A percentile compares a stretch with the other conserved stretches of the same genome.
phyloP scores from a whole-genome alignment of 64 coral and sea anemone genomes.

The Dendronephthya gigantea region DNA sequence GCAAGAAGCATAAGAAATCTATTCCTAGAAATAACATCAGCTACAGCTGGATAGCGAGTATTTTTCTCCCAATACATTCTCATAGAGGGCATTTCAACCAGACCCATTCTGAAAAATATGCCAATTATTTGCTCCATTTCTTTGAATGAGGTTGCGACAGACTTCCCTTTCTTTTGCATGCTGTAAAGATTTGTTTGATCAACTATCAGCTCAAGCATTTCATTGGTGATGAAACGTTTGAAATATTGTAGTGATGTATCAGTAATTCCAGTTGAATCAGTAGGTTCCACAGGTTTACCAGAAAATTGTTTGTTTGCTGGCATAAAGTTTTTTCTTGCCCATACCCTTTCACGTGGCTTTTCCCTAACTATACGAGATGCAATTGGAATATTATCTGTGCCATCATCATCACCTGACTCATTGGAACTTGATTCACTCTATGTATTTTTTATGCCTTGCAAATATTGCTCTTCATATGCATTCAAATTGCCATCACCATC shows the following conservation, averaged over 20 bases:
- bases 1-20: background rate
- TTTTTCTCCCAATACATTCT: background rate
- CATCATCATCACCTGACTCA: background rate
- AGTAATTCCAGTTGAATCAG: background rate
- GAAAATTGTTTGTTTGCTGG: background rate
- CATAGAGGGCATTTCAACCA: background rate
- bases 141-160: background rate
- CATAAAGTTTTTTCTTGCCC: background rate
- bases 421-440: background rate
- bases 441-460: background rate
- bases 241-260: background rate
- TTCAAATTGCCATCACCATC: background rate
- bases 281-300: background rate
- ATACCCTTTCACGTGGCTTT: background rate
- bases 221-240: background rate
- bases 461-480: background rate
- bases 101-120: background rate
- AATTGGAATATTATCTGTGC: too few relatives aligned
- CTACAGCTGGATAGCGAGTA: background rate
- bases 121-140: background rate
- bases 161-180: background rate
- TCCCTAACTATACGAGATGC: background rate
- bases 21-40: background rate
- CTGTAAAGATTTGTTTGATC: background rate
- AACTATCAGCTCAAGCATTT: background rate